Conservation (phyloP, 1,140 invertebrate species). For the Platorchestia sp. region DNA sequence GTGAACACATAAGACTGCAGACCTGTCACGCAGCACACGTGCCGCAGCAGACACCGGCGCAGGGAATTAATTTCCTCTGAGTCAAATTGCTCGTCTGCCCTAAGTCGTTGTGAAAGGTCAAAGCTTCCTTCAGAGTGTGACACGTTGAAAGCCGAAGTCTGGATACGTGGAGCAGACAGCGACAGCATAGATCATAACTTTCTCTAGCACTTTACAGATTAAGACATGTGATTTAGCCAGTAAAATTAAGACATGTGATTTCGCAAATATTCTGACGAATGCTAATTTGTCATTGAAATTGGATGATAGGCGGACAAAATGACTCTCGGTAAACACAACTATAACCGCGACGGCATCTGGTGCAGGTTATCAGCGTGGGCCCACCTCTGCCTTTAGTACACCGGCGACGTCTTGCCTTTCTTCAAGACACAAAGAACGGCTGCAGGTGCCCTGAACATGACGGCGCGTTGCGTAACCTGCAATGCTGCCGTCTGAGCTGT, state of each 20-base stretch:
- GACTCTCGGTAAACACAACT: neutral
- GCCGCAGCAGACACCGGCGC: neutral
- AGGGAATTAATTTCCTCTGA: neutral
- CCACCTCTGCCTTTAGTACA: neutral
- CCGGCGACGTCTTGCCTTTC: neutral
- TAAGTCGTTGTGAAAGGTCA: neutral
- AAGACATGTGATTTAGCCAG: neutral
- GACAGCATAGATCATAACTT: neutral
- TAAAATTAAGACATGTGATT: neutral
- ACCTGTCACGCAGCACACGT: neutral
- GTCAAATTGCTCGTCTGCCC: neutral
- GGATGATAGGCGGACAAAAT: neutral
- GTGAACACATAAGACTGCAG: neutral
- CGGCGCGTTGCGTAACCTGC: neutral
- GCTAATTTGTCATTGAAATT: neutral
- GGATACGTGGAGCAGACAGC: neutral
- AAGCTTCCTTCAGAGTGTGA: neutral
- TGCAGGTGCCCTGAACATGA: neutral
- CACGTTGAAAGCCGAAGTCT: neutral
- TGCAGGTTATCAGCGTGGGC: neutral
- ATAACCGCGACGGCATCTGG: neutral
- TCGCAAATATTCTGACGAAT: neutral
- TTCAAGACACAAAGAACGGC: neutral
- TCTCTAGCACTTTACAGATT: neutral
- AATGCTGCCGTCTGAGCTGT: neutral